phyloP scores from a whole-genome alignment of 2,888 invertebrate species.

The Cenopis cana region DNA sequence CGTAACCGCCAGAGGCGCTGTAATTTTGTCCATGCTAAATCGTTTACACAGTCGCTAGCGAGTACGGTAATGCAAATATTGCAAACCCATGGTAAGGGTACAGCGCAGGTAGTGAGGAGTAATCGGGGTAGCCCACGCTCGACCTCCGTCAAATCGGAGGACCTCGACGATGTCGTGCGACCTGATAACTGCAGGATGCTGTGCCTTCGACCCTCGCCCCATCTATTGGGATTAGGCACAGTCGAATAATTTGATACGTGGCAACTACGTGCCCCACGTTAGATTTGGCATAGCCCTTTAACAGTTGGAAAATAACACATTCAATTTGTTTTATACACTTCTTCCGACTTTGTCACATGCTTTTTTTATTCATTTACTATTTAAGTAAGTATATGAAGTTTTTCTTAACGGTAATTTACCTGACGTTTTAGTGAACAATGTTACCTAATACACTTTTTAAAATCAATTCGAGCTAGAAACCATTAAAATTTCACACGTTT shows the following conservation, averaged over 20 bases:
- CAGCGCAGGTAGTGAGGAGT: conserved; percentile 44
- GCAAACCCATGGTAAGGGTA: too few relatives aligned
- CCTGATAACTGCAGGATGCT: conserved; percentile 60
- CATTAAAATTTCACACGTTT: background rate
- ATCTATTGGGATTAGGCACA: conserved; percentile 34
- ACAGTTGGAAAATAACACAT: background rate
- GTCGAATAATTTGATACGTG: conserved; percentile 21
- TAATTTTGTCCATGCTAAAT: too few relatives aligned
- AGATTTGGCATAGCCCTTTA: background rate
- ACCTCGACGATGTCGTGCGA: conserved; percentile 68
- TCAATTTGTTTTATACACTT: background rate
- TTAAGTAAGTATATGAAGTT: too few relatives aligned
- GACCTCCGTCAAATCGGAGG: conserved; percentile 77
- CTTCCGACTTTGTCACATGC: too few relatives aligned
- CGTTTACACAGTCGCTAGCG: too few relatives aligned
- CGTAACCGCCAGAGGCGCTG: too few relatives aligned
- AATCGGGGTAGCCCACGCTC: conserved; percentile 75
- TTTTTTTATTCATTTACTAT: too few relatives aligned
- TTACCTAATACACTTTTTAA: too few relatives aligned
- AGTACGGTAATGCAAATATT: too few relatives aligned
- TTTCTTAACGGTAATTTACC: too few relatives aligned
- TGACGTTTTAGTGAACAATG: too few relatives aligned
- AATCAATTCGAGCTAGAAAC: background rate
- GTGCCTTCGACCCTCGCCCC: conserved; percentile 33
- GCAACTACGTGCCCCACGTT: too few relatives aligned